A percentile compares a stretch with the other conserved stretches of the same genome.
phyloP scores from a whole-genome alignment of 2,797 vertebrate genomes.

The Falco rusticolus region DNA sequence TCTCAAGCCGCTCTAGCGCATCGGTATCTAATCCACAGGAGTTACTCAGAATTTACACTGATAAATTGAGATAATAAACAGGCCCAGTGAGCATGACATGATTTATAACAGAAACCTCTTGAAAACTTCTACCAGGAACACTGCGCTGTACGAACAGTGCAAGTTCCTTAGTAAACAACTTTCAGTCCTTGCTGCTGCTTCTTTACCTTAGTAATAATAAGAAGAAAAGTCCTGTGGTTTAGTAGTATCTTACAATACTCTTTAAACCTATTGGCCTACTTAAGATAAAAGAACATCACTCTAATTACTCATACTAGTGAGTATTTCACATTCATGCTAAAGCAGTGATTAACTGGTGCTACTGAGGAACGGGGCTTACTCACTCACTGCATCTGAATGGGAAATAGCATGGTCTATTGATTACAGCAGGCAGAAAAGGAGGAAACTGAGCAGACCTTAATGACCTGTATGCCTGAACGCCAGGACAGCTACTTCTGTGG shows the following conservation, averaged over 20 bases:
- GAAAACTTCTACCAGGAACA: not conserved
- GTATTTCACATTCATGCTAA: not conserved
- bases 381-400: not conserved
- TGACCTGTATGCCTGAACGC: not conserved
- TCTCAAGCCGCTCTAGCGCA: not conserved
- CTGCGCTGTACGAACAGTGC: not conserved
- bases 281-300: not conserved
- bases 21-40: not conserved
- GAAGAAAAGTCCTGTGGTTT: constrained; percentile 22
- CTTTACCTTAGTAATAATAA: not conserved
- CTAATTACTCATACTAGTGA: constrained; percentile 13
- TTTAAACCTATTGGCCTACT: not conserved
- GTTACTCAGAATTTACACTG: not conserved
- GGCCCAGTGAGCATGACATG: not conserved
- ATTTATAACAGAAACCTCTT: not conserved
- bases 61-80: constrained; percentile 2
- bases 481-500: not conserved
- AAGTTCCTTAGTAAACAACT: not conserved
- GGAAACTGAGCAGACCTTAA: not conserved
- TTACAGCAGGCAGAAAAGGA: not conserved
- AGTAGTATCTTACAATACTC: not conserved
- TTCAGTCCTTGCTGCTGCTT: not conserved
- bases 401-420: not conserved
- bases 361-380: not conserved
- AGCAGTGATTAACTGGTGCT: constrained; percentile 1